Evolutionary conservation across 2,113 vertebrate genomes (phyloP), one percentile per base, ranked within the genome.

Genomic region (Ciconia maguari): DNA sequence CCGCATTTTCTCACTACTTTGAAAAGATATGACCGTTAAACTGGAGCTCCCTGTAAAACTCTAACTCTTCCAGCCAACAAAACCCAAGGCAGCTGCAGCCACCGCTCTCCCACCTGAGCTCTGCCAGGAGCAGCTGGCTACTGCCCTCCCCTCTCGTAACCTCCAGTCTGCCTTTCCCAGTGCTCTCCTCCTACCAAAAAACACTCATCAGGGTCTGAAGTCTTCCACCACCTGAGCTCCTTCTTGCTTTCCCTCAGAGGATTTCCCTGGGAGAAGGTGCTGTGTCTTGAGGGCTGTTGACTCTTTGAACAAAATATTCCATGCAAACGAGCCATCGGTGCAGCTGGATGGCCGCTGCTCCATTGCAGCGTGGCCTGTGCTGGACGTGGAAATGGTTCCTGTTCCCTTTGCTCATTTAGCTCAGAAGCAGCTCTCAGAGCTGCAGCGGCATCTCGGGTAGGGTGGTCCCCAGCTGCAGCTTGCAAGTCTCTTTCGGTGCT

Each of bases 81-180:
- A 62, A 8, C 29, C 34, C 27, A 49, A 44, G 6, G 8, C 25
- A 85, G 36, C 13, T 8, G 1, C 38, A 90, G 5, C 9, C 49
- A 49, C 29, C 24, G 1, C 18, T 1, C 52, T 76, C 32, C 29
- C 7, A 27, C 32, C 34, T 9, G 6, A 58, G 26, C 30, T 58
- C 46, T 64, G 1, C 26, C 19, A 19, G 18, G 4, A 42, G 4
- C 0, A 16, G 1, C 32, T 25, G 10, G 4, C 6, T 36, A 1
- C 60, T 79, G 19, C 38, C 16, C 20, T 44, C 27, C 30, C 18
- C 54, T 64, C 65, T 60, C 48, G 42, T 5, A 58, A 7, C 30
- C 34, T 22, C 58, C 64, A 54, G 30, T 2, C 11, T 8, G 21
- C 9, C 48, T 24, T 38, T 19, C 34, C 49, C 66, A 75, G 29